phyloP scores from a whole-genome alignment of 2,888 invertebrate species.

The Idaea straminata region DNA sequence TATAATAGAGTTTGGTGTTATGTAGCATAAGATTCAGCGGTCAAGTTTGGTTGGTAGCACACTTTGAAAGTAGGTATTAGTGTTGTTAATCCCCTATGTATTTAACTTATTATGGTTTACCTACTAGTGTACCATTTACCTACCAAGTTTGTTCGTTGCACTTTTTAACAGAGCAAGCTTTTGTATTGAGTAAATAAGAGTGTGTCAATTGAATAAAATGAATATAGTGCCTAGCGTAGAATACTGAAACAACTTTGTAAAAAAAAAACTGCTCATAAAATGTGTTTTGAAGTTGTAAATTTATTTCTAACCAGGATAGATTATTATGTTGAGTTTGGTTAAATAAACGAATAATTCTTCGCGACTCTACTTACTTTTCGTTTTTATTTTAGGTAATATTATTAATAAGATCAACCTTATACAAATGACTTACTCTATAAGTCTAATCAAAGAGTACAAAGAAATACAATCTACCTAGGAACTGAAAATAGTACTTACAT shows the following conservation, averaged over 20 bases:
- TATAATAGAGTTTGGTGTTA: not conserved
- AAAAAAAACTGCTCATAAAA: constrained; percentile 54
- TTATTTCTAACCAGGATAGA: constrained; percentile 30
- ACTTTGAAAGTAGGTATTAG: not conserved
- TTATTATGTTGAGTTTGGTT: constrained; percentile 37
- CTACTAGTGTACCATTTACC: not conserved
- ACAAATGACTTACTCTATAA: too few species aligned
- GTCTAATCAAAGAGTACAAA: too few species aligned
- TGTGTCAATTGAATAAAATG: constrained; percentile 75
- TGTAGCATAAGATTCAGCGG: not conserved
- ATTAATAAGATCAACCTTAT: too few species aligned
- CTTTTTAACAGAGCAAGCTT: constrained; percentile 20
- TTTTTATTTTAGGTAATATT: too few species aligned
- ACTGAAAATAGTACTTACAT: too few species aligned
- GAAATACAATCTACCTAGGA: too few species aligned
- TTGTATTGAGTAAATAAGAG: constrained; percentile 33
- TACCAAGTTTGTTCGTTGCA: constrained; percentile 2
- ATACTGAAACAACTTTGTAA: constrained; percentile 8
- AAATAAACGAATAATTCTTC: constrained; percentile 17
- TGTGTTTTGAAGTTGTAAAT: constrained; percentile 30
- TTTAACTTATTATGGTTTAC: not conserved
- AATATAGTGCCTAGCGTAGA: constrained; percentile 74
- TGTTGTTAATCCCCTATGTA: too few species aligned
- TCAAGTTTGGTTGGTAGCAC: not conserved
- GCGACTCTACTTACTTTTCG: not conserved